Evolutionary conservation across 2,797 vertebrate species (phyloP), one percentile per base, ranked within the genome.

Genomic region (Cyclopterus lumpus): DNA sequence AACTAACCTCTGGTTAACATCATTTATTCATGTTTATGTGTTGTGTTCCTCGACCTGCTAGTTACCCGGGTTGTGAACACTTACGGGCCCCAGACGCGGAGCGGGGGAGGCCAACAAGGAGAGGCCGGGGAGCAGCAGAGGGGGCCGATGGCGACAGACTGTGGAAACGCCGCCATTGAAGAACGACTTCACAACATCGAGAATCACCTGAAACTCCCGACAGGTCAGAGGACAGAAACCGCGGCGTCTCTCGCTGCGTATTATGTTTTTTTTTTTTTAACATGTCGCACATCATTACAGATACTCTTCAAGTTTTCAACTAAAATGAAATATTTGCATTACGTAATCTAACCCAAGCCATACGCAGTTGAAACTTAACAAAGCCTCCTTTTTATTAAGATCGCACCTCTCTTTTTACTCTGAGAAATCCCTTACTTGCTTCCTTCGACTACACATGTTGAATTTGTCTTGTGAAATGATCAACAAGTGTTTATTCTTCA

Each of bases 31-130:
- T 71, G 55, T 67, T 63, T 44, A 7, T 44, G 4, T 67, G 40
- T 49, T 44, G 0, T 83, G 10, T 81, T 64, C 9, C 24, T 75
- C 86, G 44, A 28, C 60, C 58, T 70, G 61, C 2, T 89, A 99
- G 98, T 99, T 87, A 97, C 96, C 22, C 96, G 97, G 73, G 97
- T 99, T 72, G 95, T 99, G 62, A 99, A 99, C 93, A 97, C 96
- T 0, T 99, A 99, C 0, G 97, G 97, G 64, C 98, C 98, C 22
- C 98, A 99, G 86, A 99, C 97, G 57, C 94, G 95, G 63, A 75
- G 91, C 67, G 95, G 95, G 80, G 94, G 90, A 80, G 57, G 90
- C 80, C 57, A 66, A 44, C 82, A 76, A 70, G 93, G 91, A 58
- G 95, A 95, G 2, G 82, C 93, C 2, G 90, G 74, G 67, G 95